phyloP scores from a whole-genome alignment of 1,140 invertebrate species.

The Cyclina sinensis region DNA sequence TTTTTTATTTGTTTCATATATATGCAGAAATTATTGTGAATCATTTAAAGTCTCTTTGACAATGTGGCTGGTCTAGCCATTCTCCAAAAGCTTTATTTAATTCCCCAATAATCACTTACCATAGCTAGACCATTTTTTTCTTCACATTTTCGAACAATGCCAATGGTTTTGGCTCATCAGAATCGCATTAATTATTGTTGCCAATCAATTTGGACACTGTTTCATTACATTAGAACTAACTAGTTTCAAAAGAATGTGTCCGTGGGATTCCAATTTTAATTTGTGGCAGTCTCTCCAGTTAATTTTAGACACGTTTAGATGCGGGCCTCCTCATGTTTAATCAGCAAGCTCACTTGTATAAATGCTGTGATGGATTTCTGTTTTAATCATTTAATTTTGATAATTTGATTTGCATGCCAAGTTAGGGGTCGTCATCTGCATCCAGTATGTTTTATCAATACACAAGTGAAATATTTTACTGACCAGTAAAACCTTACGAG shows the following conservation, averaged over 20 bases:
- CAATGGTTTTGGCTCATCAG: slow-evolving; percentile 4
- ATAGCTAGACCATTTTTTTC: not conserved
- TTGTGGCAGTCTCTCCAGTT: slow-evolving; percentile 24
- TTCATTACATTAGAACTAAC: slow-evolving; percentile 39
- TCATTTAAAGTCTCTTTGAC: not conserved
- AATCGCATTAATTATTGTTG: slow-evolving; percentile 38
- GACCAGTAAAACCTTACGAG: too few species aligned
- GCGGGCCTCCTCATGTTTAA: slow-evolving; percentile 27
- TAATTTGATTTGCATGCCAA: slow-evolving; percentile 42
- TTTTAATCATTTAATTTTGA: slow-evolving; percentile 47
- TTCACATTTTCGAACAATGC: slow-evolving; percentile 9
- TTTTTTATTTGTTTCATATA: too few species aligned
- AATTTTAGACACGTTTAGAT: slow-evolving; percentile 30
- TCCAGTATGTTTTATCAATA: too few species aligned
- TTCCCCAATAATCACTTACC: not conserved
- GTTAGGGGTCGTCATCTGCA: slow-evolving; percentile 15
- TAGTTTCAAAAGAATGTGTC: slow-evolving; percentile 30
- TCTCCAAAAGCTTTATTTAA: not conserved
- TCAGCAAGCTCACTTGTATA: not conserved
- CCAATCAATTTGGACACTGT: slow-evolving; percentile 43
- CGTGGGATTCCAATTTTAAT: slow-evolving; percentile 16
- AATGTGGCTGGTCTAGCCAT: not conserved
- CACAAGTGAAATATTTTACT: too few species aligned
- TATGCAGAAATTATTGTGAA: too few species aligned
- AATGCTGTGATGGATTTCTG: not conserved